A percentile compares a stretch with the other conserved stretches of the same genome.
Conservation (phyloP, 2,888 invertebrate species). For the Parnassius apollo region DNA sequence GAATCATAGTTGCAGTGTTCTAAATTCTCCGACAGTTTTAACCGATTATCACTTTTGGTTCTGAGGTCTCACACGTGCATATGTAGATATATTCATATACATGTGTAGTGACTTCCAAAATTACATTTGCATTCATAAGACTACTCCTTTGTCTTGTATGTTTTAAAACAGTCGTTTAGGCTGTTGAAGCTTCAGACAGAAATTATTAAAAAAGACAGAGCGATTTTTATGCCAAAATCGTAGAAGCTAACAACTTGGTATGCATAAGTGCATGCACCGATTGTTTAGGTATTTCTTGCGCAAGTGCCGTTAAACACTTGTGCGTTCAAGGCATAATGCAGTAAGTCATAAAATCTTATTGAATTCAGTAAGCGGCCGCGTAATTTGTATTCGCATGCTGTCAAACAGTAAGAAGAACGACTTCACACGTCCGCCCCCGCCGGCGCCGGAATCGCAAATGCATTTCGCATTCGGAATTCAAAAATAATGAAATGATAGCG, state of each 20-base stretch:
- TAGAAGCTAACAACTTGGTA: slow-evolving; percentile 46
- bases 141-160: background rate
- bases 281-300: slow-evolving; percentile 67
- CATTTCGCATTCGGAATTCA: slow-evolving; percentile 62
- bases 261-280: slow-evolving; percentile 59
- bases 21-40: slow-evolving; percentile 27
- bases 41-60: slow-evolving; percentile 13
- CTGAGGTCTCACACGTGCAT: too few relatives aligned
- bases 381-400: slow-evolving; percentile 69
- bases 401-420: slow-evolving; percentile 54
- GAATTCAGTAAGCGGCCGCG: slow-evolving; percentile 48
- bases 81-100: too few relatives aligned
- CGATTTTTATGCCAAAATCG: slow-evolving; percentile 38
- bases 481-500: slow-evolving; percentile 59
- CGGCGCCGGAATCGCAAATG: slow-evolving; percentile 72
- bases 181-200: background rate
- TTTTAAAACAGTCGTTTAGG: background rate
- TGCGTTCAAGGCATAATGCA: slow-evolving; percentile 39
- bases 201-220: background rate
- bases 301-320: slow-evolving; percentile 63
- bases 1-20: slow-evolving; percentile 28
- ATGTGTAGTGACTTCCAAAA: too few relatives aligned
- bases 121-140: too few relatives aligned
- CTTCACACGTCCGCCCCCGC: slow-evolving; percentile 61
- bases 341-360: slow-evolving; percentile 55